Evolutionary conservation across 2,888 invertebrate genomes (phyloP).

Genomic region (Tanypteryx hageni): DNA sequence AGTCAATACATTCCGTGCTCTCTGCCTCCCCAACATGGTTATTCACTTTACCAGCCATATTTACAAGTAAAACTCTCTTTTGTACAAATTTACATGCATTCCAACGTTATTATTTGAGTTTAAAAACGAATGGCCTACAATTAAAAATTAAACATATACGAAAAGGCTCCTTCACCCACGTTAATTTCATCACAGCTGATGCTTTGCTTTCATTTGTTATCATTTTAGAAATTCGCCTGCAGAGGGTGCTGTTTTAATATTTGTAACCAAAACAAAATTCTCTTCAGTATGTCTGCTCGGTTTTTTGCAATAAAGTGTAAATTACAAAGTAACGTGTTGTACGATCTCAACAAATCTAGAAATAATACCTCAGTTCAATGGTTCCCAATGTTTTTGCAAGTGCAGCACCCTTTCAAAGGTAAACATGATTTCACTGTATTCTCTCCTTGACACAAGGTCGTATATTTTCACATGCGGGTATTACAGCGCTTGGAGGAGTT

Average conservation of each 20-base stretch:
- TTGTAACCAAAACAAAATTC: neutral
- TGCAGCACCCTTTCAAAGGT: neutral
- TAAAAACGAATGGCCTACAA: constrained; percentile 27
- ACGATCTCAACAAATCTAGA: neutral
- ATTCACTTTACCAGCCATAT: constrained; percentile 62
- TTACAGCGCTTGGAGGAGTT: too few species aligned
- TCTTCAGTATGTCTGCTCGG: neutral
- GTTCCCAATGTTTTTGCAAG: neutral
- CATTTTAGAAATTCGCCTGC: neutral
- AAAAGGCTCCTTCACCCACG: constrained; percentile 48
- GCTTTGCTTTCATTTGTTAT: constrained; percentile 47
- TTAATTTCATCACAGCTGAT: constrained; percentile 61
- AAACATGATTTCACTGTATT: neutral
- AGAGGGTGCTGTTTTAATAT: constrained; percentile 27
- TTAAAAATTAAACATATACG: constrained; percentile 57
- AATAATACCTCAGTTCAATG: neutral
- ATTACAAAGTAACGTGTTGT: neutral
- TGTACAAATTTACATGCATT: constrained; percentile 24
- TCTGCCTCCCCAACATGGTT: constrained; percentile 56
- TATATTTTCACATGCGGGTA: too few species aligned
- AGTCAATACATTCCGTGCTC: constrained; percentile 69
- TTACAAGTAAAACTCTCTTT: constrained; percentile 58
- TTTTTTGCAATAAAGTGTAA: neutral
- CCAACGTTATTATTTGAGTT: neutral
- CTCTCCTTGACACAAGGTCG: too few species aligned